Conservation (phyloP, 2,113 vertebrate genomes). For the Trachemys scripta region DNA sequence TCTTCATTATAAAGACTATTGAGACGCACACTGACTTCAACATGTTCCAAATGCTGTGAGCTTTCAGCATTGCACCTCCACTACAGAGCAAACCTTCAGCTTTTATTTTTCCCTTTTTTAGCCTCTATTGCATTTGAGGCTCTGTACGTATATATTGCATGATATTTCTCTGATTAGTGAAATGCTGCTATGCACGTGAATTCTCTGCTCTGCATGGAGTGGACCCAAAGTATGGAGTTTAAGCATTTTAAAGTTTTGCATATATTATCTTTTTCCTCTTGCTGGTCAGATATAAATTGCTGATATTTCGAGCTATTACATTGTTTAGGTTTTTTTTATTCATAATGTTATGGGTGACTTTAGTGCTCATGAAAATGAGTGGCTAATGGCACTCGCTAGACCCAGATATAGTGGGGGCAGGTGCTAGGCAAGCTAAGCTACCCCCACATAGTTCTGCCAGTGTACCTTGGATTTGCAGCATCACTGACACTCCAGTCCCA, state of each 20-base stretch:
- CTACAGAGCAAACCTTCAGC: constrained; percentile 32
- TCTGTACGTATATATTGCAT: background rate
- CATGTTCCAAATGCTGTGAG: constrained; percentile 11
- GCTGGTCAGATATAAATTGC: background rate
- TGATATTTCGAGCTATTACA: background rate
- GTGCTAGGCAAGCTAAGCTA: constrained; percentile 11
- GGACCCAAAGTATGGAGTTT: background rate
- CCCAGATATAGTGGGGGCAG: constrained; percentile 18
- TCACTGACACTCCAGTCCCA: fast-evolving
- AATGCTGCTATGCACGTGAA: background rate
- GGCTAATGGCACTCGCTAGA: constrained; percentile 34
- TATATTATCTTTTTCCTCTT: background rate
- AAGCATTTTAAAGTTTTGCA: constrained; percentile 38
- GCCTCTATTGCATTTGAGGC: constrained; percentile 8
- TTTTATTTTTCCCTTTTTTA: constrained; percentile 16
- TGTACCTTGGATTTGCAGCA: fast-evolving
- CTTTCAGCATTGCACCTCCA: background rate
- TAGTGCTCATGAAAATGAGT: constrained; percentile 27
- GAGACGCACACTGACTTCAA: constrained; percentile 57
- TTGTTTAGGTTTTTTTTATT: background rate
- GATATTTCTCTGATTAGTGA: background rate
- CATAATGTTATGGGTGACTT: constrained; percentile 24
- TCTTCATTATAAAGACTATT: constrained; percentile 65
- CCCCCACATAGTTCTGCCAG: constrained; percentile 23
- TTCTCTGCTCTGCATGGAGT: background rate